phyloP scores from a whole-genome alignment of 2,888 invertebrate genomes.

The Acrocyrtus sp. region DNA sequence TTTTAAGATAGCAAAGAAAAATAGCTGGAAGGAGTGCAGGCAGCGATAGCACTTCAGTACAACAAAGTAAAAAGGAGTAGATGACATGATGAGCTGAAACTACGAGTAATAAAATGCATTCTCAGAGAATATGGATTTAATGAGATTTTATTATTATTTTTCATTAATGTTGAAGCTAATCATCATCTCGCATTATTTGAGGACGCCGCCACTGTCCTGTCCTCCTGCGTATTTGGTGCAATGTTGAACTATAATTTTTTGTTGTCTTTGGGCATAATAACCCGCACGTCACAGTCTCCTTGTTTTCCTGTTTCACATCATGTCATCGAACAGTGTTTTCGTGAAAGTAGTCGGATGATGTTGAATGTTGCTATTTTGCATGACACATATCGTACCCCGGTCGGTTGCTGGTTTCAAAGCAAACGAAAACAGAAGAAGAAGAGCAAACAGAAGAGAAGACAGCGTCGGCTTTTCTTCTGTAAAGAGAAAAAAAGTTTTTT shows the following conservation, averaged over 20 bases:
- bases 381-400: no score
- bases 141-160: slow-evolving; percentile 1
- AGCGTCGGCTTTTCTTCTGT: background rate
- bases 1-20: no score
- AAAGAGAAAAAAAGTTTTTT: background rate
- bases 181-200: background rate
- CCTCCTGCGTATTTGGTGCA: no score
- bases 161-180: background rate
- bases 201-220: no score
- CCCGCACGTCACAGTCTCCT: background rate
- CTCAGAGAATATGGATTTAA: background rate
- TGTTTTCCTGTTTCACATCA: background rate
- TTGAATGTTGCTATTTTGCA: background rate
- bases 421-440: slow-evolving; percentile 13
- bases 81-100: no score
- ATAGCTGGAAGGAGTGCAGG: no score
- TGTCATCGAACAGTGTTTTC: background rate
- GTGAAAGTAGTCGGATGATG: no score
- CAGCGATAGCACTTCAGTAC: no score
- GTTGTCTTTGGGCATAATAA: background rate
- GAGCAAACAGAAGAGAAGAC: slow-evolving; percentile 2
- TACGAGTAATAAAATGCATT: no score
- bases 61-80: no score
- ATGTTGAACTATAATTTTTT: no score
- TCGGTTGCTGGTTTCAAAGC: slow-evolving; percentile 10